A percentile compares a stretch with the other conserved stretches of the same genome.
Conservation (phyloP, 2,113 vertebrate genomes). For the Hylia prasina region DNA sequence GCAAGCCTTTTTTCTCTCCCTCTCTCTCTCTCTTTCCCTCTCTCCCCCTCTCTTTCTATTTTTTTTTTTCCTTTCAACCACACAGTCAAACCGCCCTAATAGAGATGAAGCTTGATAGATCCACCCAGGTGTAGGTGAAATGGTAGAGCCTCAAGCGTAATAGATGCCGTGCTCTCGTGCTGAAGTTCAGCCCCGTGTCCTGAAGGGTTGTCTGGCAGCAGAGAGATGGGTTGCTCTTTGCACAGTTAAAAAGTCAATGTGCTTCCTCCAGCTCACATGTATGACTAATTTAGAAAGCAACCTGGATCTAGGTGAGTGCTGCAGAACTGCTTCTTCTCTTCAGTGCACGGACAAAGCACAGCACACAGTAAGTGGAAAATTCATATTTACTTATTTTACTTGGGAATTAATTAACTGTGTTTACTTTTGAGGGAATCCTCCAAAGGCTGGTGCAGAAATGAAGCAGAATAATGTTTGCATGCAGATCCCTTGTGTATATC, state of each 20-base stretch:
- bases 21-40: not conserved
- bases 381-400: conserved; percentile 56
- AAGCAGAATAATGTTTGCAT: conserved; percentile 55
- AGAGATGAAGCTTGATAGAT: conserved; percentile 76
- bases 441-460: conserved; percentile 56
- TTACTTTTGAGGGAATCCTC: conserved; percentile 69
- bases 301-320: conserved; percentile 68
- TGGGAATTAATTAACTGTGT: conserved; percentile 70
- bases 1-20: conserved; percentile 50
- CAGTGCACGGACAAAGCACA: conserved; percentile 60
- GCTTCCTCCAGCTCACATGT: conserved; percentile 33
- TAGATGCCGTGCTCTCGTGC: conserved; percentile 65
- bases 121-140: conserved; percentile 81
- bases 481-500: conserved; percentile 44
- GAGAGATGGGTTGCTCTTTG: conserved; percentile 54
- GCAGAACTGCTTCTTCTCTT: conserved; percentile 27
- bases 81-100: conserved; percentile 67
- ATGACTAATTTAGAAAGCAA: conserved; percentile 64
- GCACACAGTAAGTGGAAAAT: conserved; percentile 70
- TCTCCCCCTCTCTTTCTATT: not conserved
- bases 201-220: conserved; percentile 60
- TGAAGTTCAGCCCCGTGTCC: conserved; percentile 66
- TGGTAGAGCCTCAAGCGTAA: conserved; percentile 69
- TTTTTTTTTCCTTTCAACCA: conserved; percentile 40
- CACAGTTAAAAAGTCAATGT: conserved; percentile 59